Evolutionary conservation across 92 coral and sea anemone genomes (phyloP), one percentile per base, ranked within the genome.

Genomic region (Nematostella vectensis): DNA sequence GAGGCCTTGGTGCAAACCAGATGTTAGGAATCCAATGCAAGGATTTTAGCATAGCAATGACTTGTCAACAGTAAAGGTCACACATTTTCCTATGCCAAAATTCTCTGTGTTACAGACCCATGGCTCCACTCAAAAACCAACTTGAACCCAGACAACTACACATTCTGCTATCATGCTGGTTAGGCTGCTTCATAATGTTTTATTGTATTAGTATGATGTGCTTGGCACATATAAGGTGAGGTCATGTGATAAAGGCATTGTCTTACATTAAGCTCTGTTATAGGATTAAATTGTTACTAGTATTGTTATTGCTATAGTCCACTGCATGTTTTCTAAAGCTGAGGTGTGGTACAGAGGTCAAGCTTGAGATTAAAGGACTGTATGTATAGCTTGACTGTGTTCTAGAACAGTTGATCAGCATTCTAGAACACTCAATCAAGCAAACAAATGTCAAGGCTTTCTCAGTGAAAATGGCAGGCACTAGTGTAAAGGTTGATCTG

Each of bases 311-410:
- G 50, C 62, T 42, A 29, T 42, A 66, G 72, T 25, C 48, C 45
- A 66, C 6, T 44, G 50, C 63, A 40, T 51, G 51, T 19, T 10
- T 42, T 52, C 40, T 23, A 40, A 39, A 54, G 51, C 23, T n/a
- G 51, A 66, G 72, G 62, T 66, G 72, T 54, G 72, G 62, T 54
- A 49, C 31, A 54, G 39, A 55, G 72, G 72, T 66, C 72, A 66
- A 29, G 23, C 57, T 51, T 13, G 4, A 50, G n/a, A n/a, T n/a
- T n/a, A n/a, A n/a, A n/a, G n/a, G n/a, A n/a, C n/a, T n/a, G n/a
- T n/a, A n/a, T n/a, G n/a, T n/a, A n/a, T n/a, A n/a, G n/a, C n/a
- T n/a, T n/a, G n/a, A n/a, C n/a, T n/a, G n/a, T n/a, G n/a, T n/a
- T n/a, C n/a, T n/a, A n/a, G n/a, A n/a, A n/a, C n/a, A n/a, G n/a